Base-by-base conservation (phyloP, 2,888 invertebrate species). In the Yponomeuta evonymella region DNA sequence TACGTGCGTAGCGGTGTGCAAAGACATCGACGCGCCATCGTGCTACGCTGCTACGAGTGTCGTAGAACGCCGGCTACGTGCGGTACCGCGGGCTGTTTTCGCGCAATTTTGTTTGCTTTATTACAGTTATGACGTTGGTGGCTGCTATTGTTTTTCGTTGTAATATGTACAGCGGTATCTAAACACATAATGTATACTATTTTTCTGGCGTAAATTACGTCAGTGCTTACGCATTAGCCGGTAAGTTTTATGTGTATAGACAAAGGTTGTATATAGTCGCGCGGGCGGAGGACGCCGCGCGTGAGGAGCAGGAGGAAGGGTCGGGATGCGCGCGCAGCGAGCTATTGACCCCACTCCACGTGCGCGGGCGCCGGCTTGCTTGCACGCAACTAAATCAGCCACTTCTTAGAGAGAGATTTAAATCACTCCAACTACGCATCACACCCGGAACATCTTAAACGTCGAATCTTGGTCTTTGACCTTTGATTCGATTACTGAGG, bases 271-370 rank as follows among this genome's bases (percentile, higher is more conserved):
- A 51, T 65, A 30, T 58, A 43, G 77, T 51, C 73, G 33, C n/a
- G 23, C 9, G 12, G 36, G 51, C 23, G 72, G 51, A 69, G 48
- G 70, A 36, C 11, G 48, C 23, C 6, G 58, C 58, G 58, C 36
- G 30, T 29, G 62, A n/a, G 48, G 43, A 62, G 64, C 58, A 30
- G 64, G 29, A 69, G 48, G 62, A 12, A 4, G 71, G 63, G 62
- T 23, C 48, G 70, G 70, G 70, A 51, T 69, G 77, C 79, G 80
- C 79, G 79, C 79, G 82, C 78, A 81, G 75, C 76, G 79, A 84
- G 88, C 80, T 87, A 85, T 86, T 87, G 88, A 88, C 71, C 86
- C 87, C 81, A 73, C 79, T 81, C 77, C 86, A 86, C 85, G 86
- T 85, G 87, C 77, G 75, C 72, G 70, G 71, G 70, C 74, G 75